Conservation (phyloP, 1,140 invertebrate species). For the Cotesia typhae region DNA sequence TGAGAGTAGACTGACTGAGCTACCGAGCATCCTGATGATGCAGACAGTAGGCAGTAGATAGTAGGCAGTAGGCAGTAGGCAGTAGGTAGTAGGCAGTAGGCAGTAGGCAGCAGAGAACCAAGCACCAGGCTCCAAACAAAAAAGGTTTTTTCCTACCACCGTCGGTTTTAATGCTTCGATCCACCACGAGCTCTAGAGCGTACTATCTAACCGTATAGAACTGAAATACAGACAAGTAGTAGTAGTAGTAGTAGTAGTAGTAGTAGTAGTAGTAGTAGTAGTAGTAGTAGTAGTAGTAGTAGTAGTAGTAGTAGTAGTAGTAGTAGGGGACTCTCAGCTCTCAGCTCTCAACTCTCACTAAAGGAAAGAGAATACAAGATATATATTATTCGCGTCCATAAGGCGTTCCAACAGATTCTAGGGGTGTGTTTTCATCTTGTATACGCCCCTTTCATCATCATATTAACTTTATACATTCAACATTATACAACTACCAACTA, state of each 20-base stretch:
- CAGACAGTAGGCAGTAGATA: no score
- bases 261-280: no score
- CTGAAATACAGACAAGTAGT: no score
- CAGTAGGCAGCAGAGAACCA: no score
- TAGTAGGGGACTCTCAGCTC: no score
- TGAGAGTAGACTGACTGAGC: conserved; percentile 59
- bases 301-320: no score
- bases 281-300: no score
- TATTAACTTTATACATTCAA: conserved; percentile 2
- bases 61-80: no score
- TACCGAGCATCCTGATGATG: conserved; percentile 45
- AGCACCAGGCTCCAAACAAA: conserved; percentile 29
- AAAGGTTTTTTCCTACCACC: conserved; percentile 55
- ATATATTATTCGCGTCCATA: conserved; percentile 12
- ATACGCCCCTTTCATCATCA: conserved; percentile 19
- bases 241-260: no score
- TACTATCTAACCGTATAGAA: no score
- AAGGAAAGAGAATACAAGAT: conserved; percentile 34
- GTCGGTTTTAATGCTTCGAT: neutral
- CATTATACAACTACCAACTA: neutral
- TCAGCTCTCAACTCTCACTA: neutral
- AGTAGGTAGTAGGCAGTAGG: no score
- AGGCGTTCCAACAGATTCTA: conserved; percentile 30
- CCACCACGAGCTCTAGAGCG: neutral
- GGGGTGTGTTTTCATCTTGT: conserved; percentile 35